Conservation (phyloP, 2,888 invertebrate genomes). For the Eupsilia transversa region DNA sequence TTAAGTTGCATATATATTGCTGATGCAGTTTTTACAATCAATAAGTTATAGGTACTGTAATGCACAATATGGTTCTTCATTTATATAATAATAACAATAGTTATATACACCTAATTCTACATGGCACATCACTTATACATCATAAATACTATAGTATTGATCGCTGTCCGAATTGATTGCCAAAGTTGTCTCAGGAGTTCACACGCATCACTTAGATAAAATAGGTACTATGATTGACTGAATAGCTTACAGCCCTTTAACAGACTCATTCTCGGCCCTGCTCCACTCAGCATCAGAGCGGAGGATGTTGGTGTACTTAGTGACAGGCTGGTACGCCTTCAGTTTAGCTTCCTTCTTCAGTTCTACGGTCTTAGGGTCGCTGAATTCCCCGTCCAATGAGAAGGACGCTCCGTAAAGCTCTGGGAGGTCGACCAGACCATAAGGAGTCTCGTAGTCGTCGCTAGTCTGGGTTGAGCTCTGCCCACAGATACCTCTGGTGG, state of each 20-base stretch:
- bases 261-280: constrained; percentile 42
- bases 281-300: constrained; percentile 80
- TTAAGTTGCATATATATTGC: constrained; percentile 13
- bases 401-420: constrained; percentile 90
- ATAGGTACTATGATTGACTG: background rate
- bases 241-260: constrained; percentile 21
- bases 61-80: background rate
- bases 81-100: background rate
- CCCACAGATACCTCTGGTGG: constrained; percentile 92
- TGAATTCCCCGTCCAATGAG: constrained; percentile 86
- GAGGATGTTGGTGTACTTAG: constrained; percentile 74
- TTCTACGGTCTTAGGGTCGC: constrained; percentile 83
- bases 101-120: constrained; percentile 8
- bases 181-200: background rate
- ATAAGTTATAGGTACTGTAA: constrained; percentile 16
- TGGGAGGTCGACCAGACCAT: constrained; percentile 88
- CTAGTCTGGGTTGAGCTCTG: constrained; percentile 89
- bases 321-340: constrained; percentile 80
- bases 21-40: constrained; percentile 1
- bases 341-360: constrained; percentile 81
- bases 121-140: background rate
- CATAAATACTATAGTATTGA: constrained; percentile 2
- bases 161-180: background rate
- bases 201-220: background rate
- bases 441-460: constrained; percentile 91